phyloP scores from a whole-genome alignment of 2,888 invertebrate species.

The Drosophila rellima region DNA sequence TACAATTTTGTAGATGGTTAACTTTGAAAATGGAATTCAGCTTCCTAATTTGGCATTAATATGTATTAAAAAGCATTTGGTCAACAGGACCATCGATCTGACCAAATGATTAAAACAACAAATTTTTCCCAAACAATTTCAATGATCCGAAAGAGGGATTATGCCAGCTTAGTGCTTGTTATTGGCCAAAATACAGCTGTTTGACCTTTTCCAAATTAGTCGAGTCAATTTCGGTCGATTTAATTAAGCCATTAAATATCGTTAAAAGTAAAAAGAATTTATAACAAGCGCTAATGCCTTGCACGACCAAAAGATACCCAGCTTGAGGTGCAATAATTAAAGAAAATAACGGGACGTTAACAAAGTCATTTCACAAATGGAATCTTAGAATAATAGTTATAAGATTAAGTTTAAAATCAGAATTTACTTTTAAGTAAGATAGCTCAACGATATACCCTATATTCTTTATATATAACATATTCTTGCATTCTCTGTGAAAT shows the following conservation, averaged over 20 bases:
- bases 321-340: too few relatives aligned
- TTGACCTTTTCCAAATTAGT: slow-evolving; percentile 26
- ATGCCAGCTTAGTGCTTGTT: slow-evolving; percentile 39
- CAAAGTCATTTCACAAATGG: too few relatives aligned
- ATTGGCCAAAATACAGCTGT: slow-evolving; percentile 27
- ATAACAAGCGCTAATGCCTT: not conserved
- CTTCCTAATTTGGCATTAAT: slow-evolving; percentile 27
- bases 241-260: slow-evolving; percentile 26
- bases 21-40: slow-evolving; percentile 14
- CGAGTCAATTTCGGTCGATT: slow-evolving; percentile 27
- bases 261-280: not conserved
- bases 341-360: too few relatives aligned
- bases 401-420: too few relatives aligned
- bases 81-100: slow-evolving; percentile 1
- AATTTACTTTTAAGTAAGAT: too few relatives aligned
- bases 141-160: slow-evolving; percentile 26
- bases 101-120: slow-evolving; percentile 26
- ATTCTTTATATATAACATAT: too few relatives aligned
- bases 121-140: slow-evolving; percentile 21
- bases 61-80: slow-evolving; percentile 16
- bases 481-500: too few relatives aligned
- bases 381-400: too few relatives aligned
- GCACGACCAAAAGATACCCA: not conserved
- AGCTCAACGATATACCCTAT: too few relatives aligned
- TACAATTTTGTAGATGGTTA: slow-evolving; percentile 9